phyloP scores from a whole-genome alignment of 2,888 invertebrate species.

The Drosophila rellima region DNA sequence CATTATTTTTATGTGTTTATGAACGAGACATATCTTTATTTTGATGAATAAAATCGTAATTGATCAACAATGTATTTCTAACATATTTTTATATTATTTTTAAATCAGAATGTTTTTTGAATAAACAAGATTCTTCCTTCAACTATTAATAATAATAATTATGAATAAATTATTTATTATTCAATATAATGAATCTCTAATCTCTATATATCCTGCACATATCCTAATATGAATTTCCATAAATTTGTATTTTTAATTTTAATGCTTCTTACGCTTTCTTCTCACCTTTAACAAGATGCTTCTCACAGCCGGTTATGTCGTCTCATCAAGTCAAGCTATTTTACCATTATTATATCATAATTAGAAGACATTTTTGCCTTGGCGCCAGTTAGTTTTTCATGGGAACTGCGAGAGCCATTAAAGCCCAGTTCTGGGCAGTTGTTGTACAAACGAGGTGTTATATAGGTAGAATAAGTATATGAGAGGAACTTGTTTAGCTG shows the following conservation, averaged over 20 bases:
- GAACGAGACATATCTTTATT: background rate
- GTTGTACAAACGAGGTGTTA: conserved; percentile 9
- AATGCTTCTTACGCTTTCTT: background rate
- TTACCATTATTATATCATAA: conserved; percentile 42
- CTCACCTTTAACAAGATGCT: conserved; percentile 3
- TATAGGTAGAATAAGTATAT: background rate
- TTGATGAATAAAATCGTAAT: no score
- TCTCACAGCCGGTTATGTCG: conserved; percentile 24
- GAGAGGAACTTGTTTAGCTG: conserved; percentile 20
- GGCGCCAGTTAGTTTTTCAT: conserved; percentile 52
- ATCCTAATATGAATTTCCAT: background rate
- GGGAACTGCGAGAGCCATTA: conserved; percentile 21
- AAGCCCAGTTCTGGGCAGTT: conserved; percentile 9
- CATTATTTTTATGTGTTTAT: background rate
- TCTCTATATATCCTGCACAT: background rate
- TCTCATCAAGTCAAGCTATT: conserved; percentile 17
- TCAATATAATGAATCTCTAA: no score
- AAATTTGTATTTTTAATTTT: background rate
- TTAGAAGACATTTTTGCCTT: conserved; percentile 38
- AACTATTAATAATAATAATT: no score
- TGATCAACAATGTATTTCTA: background rate
- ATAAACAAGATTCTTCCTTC: no score
- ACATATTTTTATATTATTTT: background rate
- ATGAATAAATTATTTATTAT: no score
- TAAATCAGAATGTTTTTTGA: no score